These are phyloP conservation scores for Nettapus auritus DNA, from an alignment of 2,113 vertebrate species.

Conservation along the genomic window DNA sequence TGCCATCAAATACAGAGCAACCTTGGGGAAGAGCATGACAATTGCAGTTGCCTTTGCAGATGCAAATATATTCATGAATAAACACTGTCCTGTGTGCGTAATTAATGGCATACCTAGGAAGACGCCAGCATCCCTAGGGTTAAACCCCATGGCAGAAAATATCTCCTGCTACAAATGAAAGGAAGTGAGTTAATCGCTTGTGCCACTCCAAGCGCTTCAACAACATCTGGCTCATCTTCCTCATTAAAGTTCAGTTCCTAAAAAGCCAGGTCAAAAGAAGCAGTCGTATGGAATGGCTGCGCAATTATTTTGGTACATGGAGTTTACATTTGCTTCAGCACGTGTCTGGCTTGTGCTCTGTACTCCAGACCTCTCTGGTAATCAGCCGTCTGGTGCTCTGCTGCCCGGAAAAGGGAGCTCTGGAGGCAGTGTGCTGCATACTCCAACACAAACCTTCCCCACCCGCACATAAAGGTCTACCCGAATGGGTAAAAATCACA, in stretches of 20 bases:
- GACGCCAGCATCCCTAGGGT: background rate
- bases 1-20: background rate
- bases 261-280: constrained; percentile 55
- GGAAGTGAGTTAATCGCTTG: constrained; percentile 29
- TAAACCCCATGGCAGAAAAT: background rate
- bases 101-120: background rate
- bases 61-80: background rate
- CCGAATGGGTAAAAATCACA: background rate
- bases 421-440: background rate
- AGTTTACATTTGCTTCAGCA: background rate
- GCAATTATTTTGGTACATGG: constrained; percentile 17
- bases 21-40: background rate
- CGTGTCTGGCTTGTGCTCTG: background rate
- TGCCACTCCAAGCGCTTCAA: background rate
- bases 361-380: background rate
- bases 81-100: background rate
- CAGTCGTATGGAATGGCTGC: background rate
- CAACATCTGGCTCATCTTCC: constrained; percentile 49
- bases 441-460: background rate
- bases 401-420: background rate
- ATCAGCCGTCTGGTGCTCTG: background rate
- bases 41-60: background rate
- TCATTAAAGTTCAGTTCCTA: constrained; percentile 62
- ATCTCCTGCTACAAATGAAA: background rate
- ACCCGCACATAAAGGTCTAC: background rate